These are phyloP conservation scores for Ginglymostoma cirratum DNA, from an alignment of 2,113 vertebrate genomes.

Conservation along the genomic window DNA sequence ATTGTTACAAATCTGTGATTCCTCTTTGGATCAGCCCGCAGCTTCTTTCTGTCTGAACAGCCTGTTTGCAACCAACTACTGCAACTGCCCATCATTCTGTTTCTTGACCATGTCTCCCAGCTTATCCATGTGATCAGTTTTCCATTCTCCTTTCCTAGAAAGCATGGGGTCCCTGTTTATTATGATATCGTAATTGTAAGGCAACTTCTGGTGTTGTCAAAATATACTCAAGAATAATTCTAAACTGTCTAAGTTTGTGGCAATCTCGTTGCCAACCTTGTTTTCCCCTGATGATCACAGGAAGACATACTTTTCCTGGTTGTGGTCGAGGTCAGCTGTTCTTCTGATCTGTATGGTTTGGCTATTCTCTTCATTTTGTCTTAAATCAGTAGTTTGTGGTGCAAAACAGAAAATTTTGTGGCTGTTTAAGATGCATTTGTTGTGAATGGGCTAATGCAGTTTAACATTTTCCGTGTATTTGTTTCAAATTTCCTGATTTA, in stretches of 20 bases:
- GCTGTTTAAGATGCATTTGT: background rate
- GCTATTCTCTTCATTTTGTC: background rate
- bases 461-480: background rate
- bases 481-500: background rate
- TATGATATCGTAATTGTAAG: background rate
- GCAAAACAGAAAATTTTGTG: background rate
- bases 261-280: background rate
- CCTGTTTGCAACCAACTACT: no score
- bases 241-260: background rate
- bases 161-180: background rate
- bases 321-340: background rate
- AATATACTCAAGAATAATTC: background rate
- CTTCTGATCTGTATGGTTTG: background rate
- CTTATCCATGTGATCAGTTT: no score
- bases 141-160: background rate
- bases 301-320: background rate
- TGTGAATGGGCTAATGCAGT: background rate
- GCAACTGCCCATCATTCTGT: no score
- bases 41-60: no score
- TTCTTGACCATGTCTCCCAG: no score
- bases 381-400: background rate
- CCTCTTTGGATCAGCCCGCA: no score
- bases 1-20: no score
- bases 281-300: background rate
- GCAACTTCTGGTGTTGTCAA: background rate